Conservation (phyloP, 2,113 vertebrate species). For the Tragelaphus buxtoni region DNA sequence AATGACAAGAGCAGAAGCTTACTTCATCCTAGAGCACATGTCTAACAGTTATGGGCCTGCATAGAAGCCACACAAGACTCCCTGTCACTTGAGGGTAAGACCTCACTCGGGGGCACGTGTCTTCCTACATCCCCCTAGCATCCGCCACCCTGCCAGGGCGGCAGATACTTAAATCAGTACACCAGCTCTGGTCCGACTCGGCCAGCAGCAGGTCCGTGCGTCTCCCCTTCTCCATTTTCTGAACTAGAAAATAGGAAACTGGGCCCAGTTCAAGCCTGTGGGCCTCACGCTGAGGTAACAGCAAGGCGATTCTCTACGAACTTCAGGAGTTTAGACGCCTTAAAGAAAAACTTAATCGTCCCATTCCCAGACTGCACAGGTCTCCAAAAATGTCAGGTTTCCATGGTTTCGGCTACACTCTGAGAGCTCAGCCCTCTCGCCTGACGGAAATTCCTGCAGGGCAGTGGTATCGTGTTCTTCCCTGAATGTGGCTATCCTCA, state of each 20-base stretch:
- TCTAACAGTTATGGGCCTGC: not conserved
- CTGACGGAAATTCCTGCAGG: not conserved
- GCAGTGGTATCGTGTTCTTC: not conserved
- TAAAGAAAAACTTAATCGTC: not conserved
- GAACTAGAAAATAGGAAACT: not conserved
- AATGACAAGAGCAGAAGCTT: not conserved
- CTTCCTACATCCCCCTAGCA: not conserved
- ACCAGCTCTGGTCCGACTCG: not conserved
- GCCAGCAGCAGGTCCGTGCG: accelerated
- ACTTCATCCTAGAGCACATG: not conserved
- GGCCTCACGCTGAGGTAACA: not conserved
- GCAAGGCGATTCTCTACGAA: not conserved
- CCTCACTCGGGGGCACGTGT: not conserved
- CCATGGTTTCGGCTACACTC: not conserved
- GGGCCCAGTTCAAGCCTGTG: not conserved
- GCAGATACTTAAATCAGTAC: not conserved
- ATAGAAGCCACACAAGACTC: not conserved
- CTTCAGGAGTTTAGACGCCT: not conserved
- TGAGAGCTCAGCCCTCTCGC: not conserved
- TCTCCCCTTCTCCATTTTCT: not conserved
- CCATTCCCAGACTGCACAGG: not conserved
- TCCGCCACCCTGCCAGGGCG: accelerated
- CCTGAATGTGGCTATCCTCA: not conserved
- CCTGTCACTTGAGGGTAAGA: no score
- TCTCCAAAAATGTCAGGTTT: not conserved